Conservation (phyloP, 2,888 invertebrate genomes). For the Drepanosiphum platanoidis region DNA sequence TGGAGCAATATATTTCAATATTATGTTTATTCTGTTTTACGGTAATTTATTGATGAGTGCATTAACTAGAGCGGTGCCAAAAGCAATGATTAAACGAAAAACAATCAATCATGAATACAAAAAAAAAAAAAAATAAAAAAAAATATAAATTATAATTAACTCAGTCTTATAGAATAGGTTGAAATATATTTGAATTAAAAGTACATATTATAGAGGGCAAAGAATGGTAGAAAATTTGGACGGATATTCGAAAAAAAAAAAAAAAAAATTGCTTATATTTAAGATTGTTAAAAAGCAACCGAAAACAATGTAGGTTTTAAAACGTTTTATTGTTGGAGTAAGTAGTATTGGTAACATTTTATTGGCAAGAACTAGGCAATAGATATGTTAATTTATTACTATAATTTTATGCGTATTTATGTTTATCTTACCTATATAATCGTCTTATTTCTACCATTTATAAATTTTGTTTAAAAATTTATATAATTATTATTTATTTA, state of each 20-base stretch:
- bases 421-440: constrained; percentile 46
- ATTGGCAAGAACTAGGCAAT: constrained; percentile 61
- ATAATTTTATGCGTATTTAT: constrained; percentile 46
- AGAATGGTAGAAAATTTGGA: constrained; percentile 62
- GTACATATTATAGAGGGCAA: constrained; percentile 51
- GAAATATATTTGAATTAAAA: constrained; percentile 60
- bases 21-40: constrained; percentile 13
- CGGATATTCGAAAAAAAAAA: constrained; percentile 52
- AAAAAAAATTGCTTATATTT: constrained; percentile 51
- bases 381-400: constrained; percentile 61
- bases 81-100: constrained; percentile 42
- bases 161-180: constrained; percentile 62
- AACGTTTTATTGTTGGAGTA: constrained; percentile 34
- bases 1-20: constrained; percentile 30
- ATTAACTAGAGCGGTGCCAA: constrained; percentile 45
- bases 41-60: constrained; percentile 46
- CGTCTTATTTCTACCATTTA: constrained; percentile 59
- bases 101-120: constrained; percentile 47
- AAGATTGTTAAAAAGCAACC: constrained; percentile 58
- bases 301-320: constrained; percentile 47
- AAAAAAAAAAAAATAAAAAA: constrained; percentile 56
- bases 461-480: constrained; percentile 37
- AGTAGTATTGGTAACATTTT: constrained; percentile 57
- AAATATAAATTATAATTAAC: constrained; percentile 56
- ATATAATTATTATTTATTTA: constrained; percentile 28